Evolutionary conservation across 2,888 invertebrate species (phyloP), one percentile per base, ranked within the genome.

Genomic region (Erannis defoliaria): DNA sequence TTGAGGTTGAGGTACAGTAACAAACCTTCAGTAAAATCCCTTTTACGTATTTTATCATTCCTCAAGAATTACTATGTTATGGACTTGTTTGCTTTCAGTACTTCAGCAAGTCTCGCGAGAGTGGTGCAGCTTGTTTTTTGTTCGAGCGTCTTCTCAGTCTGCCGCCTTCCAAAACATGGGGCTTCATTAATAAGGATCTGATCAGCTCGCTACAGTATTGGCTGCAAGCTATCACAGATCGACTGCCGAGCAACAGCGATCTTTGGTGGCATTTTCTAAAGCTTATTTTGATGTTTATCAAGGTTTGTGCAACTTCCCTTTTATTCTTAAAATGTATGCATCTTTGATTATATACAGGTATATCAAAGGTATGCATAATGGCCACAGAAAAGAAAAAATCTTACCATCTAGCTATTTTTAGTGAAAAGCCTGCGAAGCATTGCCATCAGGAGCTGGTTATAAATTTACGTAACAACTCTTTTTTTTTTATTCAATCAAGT

Each of bases 191-290:
- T 4, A 84, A 82, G 51, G 87, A 90, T 38, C 42, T 90, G 19
- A 74, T 88, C 9, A 67, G 55, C 5, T 53, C 86, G 12, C 65
- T 90, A 19, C 80, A 85, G 55, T 90, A 85, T 70, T 90, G 90
- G 90, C 71, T 90, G 0, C 82, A 86, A 40, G 84, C 84, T 35
- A 55, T 88, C 9, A 77, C 83, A 26, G 87, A 84, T 59, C 81
- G 87, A 65, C 71, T 88, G 12, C 79, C 86, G 19, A 67, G 70
- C 19, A 79, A 84, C 42, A 83, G 76, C 55, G 64, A 53, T 1
- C 71, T 77, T 50, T 90, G 89, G 90, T 90, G 90, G 90, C 73
- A 58, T 4, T 90, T 90, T 71, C 57, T 89, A 40, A 81, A 78
- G 37, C 26, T 73, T 1, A 62, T 90, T 9, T 71, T 90, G 0